phyloP scores from a whole-genome alignment of 2,888 invertebrate species.

The Sthenelais limicola region DNA sequence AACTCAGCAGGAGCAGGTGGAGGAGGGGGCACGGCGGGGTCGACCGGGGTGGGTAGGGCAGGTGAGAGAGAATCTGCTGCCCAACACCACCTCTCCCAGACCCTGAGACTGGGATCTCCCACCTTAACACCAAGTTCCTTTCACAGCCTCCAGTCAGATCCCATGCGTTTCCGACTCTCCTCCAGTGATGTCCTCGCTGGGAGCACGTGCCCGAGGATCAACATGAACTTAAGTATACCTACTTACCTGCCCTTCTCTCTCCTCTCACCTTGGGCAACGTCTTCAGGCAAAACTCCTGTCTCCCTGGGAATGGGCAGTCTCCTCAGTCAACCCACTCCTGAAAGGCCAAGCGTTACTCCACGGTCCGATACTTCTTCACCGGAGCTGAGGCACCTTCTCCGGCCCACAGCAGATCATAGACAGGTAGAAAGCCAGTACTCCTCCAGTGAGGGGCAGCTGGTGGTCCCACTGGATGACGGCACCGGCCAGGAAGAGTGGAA shows the following conservation, averaged over 20 bases:
- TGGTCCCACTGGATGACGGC: background rate
- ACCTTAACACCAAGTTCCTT: no score
- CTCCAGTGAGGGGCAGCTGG: background rate
- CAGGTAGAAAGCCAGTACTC: background rate
- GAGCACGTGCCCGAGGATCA: background rate
- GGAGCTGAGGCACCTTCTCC: constrained; percentile 18
- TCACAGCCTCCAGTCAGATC: constrained; percentile 10
- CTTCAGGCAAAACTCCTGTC: background rate
- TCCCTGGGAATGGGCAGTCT: background rate
- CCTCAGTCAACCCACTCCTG: no score
- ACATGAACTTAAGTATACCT: constrained; percentile 14
- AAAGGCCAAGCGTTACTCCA: no score
- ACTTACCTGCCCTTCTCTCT: constrained; percentile 29
- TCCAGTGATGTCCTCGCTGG: background rate
- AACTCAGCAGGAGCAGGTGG: no score
- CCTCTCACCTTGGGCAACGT: constrained; percentile 17
- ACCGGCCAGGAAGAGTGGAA: constrained; percentile 14
- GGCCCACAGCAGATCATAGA: background rate
- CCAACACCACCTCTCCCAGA: no score
- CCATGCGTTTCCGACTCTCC: background rate
- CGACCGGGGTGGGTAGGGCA: no score
- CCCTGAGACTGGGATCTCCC: no score
- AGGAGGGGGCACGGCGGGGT: no score
- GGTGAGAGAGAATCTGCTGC: no score
- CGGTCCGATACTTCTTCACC: constrained; percentile 11